A percentile compares a stretch with the other conserved stretches of the same genome.
These are phyloP conservation scores for Monarcha castaneiventris DNA, from an alignment of 2,113 vertebrate species.

Conservation along the genomic window DNA sequence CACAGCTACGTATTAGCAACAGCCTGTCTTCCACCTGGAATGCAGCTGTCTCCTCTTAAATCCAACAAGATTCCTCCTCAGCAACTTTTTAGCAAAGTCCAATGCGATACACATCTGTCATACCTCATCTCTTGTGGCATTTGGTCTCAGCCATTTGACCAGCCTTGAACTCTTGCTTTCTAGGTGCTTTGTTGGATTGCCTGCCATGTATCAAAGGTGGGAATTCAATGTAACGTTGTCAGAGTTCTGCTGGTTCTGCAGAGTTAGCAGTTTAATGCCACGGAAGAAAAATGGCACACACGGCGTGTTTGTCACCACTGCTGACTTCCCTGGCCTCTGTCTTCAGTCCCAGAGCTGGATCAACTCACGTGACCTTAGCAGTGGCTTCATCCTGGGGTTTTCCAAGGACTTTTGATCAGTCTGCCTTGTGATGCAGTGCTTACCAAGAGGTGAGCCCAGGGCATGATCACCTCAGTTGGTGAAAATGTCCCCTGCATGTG, in stretches of 20 bases:
- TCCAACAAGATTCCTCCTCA: neutral
- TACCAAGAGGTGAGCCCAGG: neutral
- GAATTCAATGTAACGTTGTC: neutral
- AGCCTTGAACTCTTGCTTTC: neutral
- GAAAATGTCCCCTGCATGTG: neutral
- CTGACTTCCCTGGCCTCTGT: neutral
- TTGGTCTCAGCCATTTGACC: neutral
- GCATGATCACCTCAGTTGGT: accelerated
- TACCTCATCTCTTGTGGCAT: neutral
- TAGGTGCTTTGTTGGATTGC: neutral
- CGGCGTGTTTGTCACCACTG: neutral
- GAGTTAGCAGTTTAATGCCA: neutral
- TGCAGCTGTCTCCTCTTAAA: neutral
- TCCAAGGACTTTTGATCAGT: neutral
- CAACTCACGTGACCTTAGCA: neutral
- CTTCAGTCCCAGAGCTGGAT: neutral
- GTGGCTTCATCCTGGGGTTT: neutral
- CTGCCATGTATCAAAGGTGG: neutral
- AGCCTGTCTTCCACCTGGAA: neutral
- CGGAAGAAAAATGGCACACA: neutral
- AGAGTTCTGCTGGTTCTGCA: neutral
- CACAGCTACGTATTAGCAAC: neutral
- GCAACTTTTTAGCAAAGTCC: neutral
- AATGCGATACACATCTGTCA: neutral
- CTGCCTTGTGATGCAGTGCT: neutral